Conservation (phyloP, 2,113 vertebrate species). For the Microcebus lehilahytsara region DNA sequence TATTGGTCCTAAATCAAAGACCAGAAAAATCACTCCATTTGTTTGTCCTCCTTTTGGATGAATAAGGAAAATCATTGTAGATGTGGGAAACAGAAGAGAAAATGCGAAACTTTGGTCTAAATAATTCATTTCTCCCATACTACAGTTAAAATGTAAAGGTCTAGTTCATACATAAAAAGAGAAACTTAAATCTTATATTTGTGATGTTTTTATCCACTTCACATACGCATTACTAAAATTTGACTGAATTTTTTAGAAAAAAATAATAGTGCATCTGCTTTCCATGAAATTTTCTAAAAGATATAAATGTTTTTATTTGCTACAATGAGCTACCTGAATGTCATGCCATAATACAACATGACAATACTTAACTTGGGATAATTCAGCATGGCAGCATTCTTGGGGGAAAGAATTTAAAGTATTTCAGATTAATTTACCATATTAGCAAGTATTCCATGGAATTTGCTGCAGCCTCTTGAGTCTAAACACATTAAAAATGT, state of each 20-base stretch:
- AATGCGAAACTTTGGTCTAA: constrained; percentile 23
- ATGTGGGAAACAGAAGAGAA: background rate
- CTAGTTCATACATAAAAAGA: background rate
- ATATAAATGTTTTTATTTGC: constrained; percentile 35
- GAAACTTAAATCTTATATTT: background rate
- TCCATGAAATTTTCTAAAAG: constrained; percentile 28
- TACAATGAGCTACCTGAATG: background rate
- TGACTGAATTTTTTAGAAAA: constrained; percentile 6
- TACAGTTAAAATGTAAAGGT: constrained; percentile 19
- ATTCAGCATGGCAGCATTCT: background rate
- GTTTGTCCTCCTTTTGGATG: background rate
- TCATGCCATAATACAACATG: background rate
- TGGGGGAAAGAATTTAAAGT: background rate
- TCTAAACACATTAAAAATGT: background rate
- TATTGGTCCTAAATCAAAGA: background rate
- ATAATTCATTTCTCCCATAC: background rate
- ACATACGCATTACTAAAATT: constrained; percentile 22
- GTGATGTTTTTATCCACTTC: constrained; percentile 21
- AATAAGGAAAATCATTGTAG: background rate
- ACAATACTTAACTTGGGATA: background rate
- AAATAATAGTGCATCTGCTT: constrained; percentile 28
- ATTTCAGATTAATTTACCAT: constrained; percentile 28
- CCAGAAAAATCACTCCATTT: background rate
- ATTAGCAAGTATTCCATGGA: background rate
- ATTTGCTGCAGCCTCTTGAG: background rate